Percentiles rank a stretch among this genome's conserved stretches.
Conservation (phyloP, 2,113 vertebrate genomes). For the Eretmochelys imbricata region DNA sequence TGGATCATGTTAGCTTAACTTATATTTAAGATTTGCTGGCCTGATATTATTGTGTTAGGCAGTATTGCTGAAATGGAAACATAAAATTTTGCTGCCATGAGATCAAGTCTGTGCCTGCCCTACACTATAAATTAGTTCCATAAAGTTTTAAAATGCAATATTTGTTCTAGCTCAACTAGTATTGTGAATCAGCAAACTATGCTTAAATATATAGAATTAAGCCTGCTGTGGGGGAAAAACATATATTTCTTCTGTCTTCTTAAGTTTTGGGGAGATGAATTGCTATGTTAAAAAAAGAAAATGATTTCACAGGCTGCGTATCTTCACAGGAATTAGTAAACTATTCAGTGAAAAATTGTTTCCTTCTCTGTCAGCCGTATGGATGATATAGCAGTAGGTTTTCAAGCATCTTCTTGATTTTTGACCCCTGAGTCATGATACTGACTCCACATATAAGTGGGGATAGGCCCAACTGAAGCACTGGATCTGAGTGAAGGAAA, state of each 20-base stretch:
- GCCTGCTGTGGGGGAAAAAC: slow-evolving; percentile 26
- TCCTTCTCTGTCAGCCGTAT: background rate
- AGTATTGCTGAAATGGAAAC: slow-evolving; percentile 80
- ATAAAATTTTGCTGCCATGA: slow-evolving; percentile 80
- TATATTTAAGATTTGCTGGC: slow-evolving; percentile 81
- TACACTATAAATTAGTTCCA: slow-evolving; percentile 78
- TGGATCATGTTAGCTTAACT: slow-evolving; percentile 86
- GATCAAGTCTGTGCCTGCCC: slow-evolving; percentile 76
- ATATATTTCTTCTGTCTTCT: background rate
- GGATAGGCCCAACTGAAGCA: background rate
- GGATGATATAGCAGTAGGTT: background rate
- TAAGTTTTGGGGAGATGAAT: background rate
- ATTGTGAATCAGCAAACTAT: slow-evolving; percentile 44
- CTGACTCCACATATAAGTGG: background rate
- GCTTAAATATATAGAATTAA: slow-evolving; percentile 71
- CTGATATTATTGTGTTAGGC: slow-evolving; percentile 83
- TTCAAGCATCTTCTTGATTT: background rate
- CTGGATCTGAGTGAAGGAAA: background rate
- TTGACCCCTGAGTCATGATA: background rate
- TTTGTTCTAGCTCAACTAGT: slow-evolving; percentile 56
- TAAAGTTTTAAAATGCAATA: slow-evolving; percentile 77
- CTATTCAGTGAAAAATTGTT: background rate
- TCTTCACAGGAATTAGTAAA: background rate
- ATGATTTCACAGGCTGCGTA: background rate
- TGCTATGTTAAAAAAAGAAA: background rate